These are phyloP conservation scores for Phymanthus crucifer DNA, from an alignment of 92 coral and sea anemone species.

Conservation along the genomic window DNA sequence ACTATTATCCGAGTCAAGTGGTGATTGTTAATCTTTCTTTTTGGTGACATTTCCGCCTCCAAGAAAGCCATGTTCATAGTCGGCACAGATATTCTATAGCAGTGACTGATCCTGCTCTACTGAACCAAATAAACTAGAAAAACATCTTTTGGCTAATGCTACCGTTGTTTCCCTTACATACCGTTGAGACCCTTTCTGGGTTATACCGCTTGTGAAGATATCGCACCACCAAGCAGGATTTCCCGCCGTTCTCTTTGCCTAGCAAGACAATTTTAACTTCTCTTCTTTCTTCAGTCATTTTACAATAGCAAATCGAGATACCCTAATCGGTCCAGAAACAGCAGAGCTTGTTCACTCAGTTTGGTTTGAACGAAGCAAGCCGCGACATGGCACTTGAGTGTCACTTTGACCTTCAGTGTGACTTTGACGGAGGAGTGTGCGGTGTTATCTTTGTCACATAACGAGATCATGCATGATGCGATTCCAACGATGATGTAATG, in stretches of 20 bases:
- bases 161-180: slow-evolving; percentile 4
- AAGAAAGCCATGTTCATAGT: too few species aligned
- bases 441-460: background rate
- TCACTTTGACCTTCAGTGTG: background rate
- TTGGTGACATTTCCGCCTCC: too few species aligned
- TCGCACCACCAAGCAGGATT: slow-evolving; percentile 87
- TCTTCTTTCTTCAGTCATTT: slow-evolving; percentile 59
- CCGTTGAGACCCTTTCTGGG: slow-evolving; percentile 70
- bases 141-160: background rate
- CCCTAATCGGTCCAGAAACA: background rate
- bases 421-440: background rate
- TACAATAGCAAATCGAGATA: background rate
- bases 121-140: slow-evolving; percentile 5
- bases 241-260: slow-evolving; percentile 95
- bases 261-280: slow-evolving; percentile 93
- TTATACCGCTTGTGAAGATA: slow-evolving; percentile 84
- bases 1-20: too few species aligned
- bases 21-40: too few species aligned
- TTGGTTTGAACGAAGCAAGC: background rate
- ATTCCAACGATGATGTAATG: too few species aligned
- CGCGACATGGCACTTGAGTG: background rate
- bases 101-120: background rate
- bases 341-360: background rate
- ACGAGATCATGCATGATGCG: background rate
- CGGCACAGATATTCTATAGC: too few species aligned